Conservation (phyloP, 2,888 invertebrate genomes). For the Priocnemis perturbator region DNA sequence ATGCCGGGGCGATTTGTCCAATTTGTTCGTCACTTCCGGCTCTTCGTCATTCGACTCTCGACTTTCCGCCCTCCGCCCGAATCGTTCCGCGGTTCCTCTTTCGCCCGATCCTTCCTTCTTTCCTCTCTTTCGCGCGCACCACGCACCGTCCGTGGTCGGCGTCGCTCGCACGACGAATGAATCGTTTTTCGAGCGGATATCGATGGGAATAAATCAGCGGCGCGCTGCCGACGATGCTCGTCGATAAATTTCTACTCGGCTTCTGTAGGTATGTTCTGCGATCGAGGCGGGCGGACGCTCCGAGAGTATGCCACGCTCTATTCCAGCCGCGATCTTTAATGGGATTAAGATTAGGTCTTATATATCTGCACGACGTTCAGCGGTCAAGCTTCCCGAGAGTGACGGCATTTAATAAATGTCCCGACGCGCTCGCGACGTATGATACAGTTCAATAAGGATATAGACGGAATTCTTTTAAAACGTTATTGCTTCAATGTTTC, state of each 20-base stretch:
- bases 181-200: conserved; percentile 41
- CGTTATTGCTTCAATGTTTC: no score
- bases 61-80: conserved; percentile 1
- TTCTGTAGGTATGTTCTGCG: no score
- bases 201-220: conserved; percentile 44
- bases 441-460: no score
- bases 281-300: no score
- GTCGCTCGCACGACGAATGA: conserved; percentile 23
- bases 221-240: conserved; percentile 12
- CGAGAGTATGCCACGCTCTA: no score
- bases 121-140: not conserved
- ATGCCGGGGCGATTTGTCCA: conserved; percentile 50
- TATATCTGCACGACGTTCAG: no score
- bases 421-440: no score
- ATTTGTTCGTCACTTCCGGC: conserved; percentile 52
- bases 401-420: no score
- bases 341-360: no score
- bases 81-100: not conserved
- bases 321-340: no score
- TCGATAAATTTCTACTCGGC: conserved; percentile 25
- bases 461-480: no score
- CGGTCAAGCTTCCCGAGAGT: no score
- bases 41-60: conserved; percentile 34
- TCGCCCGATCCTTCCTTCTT: not conserved
- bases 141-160: not conserved